Base-by-base conservation (phyloP, 2,888 invertebrate genomes). In the Drosophila histrio region DNA sequence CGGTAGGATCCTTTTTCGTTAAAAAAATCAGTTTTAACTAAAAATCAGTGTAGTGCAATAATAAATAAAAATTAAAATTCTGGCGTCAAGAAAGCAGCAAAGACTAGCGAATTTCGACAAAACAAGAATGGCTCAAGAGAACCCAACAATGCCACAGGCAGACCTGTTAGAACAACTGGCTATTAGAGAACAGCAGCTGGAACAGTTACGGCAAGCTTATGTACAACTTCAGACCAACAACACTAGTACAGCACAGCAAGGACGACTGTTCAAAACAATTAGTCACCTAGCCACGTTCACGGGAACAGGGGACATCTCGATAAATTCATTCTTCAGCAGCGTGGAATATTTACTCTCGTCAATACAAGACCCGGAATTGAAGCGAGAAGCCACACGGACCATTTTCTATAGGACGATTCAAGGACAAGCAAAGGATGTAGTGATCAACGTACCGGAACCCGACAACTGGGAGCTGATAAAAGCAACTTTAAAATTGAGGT, bases 241-340 rank as follows among this genome's bases (percentile, higher is more conserved):
- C 26, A 26, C 26, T 26, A 26, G 26, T 26, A 26, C 26, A 26
- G 26, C 26, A 7, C 34, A 32, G 34, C 6, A 26, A 47, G 30
- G 26, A 46, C 38, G 15, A 44, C 8, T 44, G 17, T 26, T 44
- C 22, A 26, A 24, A 26, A 26, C 26, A 26, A 26, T 26, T 26
- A 26, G 9, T 26, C 26, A 26, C 8, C 26, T 26, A 8, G 26
- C 26, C 26, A 26, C 26, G 26, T 26, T 26, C 26, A 44, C 26
- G 17, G 39, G 24, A 47, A 44, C 11, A 47, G 30, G 24, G 46
- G 32, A 57, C 57, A 44, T 28, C 30, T 57, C 30, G 34, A 30
- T 28, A 57, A 57, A 57, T 39, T 44, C 47, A 26, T 47, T 47
- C n/a, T 47, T 47, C 9, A 54, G 19, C n/a, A 54, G 54, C 13